phyloP scores from a whole-genome alignment of 2,888 invertebrate genomes.

The Gymnosoma rotundatum region DNA sequence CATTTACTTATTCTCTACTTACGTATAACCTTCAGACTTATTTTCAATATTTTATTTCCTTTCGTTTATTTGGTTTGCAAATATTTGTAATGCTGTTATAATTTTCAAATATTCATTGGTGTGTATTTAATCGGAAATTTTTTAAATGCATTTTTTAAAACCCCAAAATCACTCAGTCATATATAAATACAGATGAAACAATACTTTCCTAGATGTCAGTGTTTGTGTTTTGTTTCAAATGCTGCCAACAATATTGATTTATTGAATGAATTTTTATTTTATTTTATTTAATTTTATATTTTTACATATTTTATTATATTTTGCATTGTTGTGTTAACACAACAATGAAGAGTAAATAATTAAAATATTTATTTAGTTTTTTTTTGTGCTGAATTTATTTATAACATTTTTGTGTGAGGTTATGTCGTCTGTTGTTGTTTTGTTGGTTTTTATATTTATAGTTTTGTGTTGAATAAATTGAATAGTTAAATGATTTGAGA shows the following conservation, averaged over 20 bases:
- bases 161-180: conserved; percentile 11
- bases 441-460: background rate
- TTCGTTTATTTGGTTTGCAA: conserved; percentile 13
- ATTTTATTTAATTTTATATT: background rate
- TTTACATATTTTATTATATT: background rate
- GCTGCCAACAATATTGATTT: conserved; percentile 24
- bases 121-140: conserved; percentile 60
- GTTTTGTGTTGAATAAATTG: no score
- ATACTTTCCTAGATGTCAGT: background rate
- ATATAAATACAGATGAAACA: conserved; percentile 6
- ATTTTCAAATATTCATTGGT: conserved; percentile 51
- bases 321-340: conserved; percentile 21
- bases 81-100: conserved; percentile 47
- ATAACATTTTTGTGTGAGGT: background rate
- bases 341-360: conserved; percentile 49
- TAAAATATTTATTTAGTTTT: conserved; percentile 36
- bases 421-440: background rate
- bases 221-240: background rate
- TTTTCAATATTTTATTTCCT: background rate
- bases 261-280: conserved; percentile 15
- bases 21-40: background rate
- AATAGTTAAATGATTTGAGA: no score
- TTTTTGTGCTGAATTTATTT: background rate
- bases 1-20: no score
- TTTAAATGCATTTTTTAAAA: conserved; percentile 45